Evolutionary conservation across 2,113 vertebrate genomes (phyloP).

Genomic region (Callaeas wilsoni): DNA sequence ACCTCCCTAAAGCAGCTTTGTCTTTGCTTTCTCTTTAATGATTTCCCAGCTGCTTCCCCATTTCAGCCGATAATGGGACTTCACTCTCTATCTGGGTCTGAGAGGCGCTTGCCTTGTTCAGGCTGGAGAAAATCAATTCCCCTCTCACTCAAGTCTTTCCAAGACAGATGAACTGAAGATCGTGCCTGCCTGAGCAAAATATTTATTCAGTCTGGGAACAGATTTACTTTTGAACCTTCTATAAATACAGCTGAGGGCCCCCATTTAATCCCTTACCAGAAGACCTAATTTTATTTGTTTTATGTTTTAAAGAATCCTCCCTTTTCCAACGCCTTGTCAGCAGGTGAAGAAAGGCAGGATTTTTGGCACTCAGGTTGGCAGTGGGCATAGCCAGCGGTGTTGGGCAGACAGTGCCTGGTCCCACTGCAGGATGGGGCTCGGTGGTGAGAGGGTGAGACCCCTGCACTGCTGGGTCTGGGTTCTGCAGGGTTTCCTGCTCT

Average conservation of each 20-base stretch:
- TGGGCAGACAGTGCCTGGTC: not conserved
- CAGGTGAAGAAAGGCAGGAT: not conserved
- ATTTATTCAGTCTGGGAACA: slow-evolving; percentile 52
- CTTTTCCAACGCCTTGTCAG: not conserved
- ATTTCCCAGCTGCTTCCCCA: slow-evolving; percentile 26
- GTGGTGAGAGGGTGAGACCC: not conserved
- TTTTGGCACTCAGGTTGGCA: not conserved
- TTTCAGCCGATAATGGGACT: slow-evolving; percentile 26
- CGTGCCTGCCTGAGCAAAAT: slow-evolving; percentile 48
- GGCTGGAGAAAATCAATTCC: slow-evolving; percentile 55
- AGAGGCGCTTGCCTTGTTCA: slow-evolving; percentile 21
- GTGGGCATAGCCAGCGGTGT: not conserved
- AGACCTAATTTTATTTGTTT: slow-evolving; percentile 39
- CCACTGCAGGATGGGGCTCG: not conserved
- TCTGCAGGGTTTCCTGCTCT: not conserved
- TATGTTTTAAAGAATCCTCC: not conserved
- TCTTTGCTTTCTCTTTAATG: not conserved
- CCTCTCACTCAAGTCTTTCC: slow-evolving; percentile 38
- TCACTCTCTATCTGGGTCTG: not conserved
- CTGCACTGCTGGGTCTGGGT: fast-evolving
- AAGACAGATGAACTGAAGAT: slow-evolving; percentile 52
- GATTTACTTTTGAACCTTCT: slow-evolving; percentile 59
- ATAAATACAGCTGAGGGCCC: slow-evolving; percentile 43
- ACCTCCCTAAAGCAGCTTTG: not conserved
- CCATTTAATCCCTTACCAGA: slow-evolving; percentile 22